Evolutionary conservation across 2,888 invertebrate genomes (phyloP), one percentile per base, ranked within the genome.

Genomic region (Ctena decussata): DNA sequence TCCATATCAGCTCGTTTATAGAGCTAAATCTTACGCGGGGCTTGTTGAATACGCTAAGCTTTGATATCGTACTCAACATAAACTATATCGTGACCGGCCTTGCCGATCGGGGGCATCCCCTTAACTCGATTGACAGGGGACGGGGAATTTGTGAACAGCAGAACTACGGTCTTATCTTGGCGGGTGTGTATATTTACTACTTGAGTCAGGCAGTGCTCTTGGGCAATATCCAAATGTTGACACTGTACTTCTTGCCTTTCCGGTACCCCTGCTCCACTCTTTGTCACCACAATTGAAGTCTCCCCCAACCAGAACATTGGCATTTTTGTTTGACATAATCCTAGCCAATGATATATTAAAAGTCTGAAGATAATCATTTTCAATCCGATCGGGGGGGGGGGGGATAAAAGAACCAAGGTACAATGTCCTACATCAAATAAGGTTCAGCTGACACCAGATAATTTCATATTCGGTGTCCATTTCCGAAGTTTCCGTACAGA

Each of bases 241-340:
- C 32, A 8, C 0, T 24, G 39, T 32, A 39, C 37, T 12, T 60
- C 57, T 2, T 32, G 60, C 0, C 37, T 37, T n/a, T 60, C 60
- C 24, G 5, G 30, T 37, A 76, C 35, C 18, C 8, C n/a, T 76
- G 18, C 15, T 44, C 60, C 76, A 76, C 15, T 76, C 65, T 35
- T 41, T 32, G 30, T 65, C 41, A 18, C 76, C 76, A 65, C 76
- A 76, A 30, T 76, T 76, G 27, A 76, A 65, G 57, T 76, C 76
- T 0, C 76, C 65, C 11, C 76, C 76, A 39, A 65, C 5, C 24
- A 76, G 44, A 27, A 76, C 30, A 18, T 27, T 11, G 8, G n/a
- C n/a, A n/a, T n/a, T n/a, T n/a, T 65, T 65, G 39, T 76, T 76
- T 37, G n/a, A 39, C 41, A 35, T 30, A 3, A 76, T 76, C 30